Evolutionary conservation across 2,797 vertebrate species (phyloP).

Genomic region (Oceanodroma leucorhoa): DNA sequence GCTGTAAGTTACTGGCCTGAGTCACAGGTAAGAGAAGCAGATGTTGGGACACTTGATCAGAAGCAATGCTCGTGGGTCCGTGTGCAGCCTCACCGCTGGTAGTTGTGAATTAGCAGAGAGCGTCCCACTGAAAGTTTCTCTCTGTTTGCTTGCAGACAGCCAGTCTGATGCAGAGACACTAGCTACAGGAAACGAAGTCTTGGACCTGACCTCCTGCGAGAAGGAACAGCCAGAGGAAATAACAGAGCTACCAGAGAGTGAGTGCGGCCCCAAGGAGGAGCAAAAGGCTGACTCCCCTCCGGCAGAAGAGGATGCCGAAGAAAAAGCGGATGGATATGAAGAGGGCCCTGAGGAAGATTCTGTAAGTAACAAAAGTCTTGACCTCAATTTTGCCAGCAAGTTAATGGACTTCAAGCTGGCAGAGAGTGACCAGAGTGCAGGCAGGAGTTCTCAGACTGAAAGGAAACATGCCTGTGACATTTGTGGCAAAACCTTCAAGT

Average conservation of each 20-base stretch:
- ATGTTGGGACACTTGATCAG: neutral
- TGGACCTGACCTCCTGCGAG: conserved; percentile 78
- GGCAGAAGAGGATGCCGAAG: conserved; percentile 13
- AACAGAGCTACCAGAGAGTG: neutral
- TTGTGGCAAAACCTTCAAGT: conserved; percentile 93
- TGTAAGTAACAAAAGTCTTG: conserved; percentile 93
- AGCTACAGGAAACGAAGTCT: conserved; percentile 67
- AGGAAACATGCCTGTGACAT: conserved; percentile 83
- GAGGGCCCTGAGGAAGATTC: conserved; percentile 85
- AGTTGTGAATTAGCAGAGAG: neutral
- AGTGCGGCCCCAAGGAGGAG: neutral
- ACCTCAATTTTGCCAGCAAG: conserved; percentile 93
- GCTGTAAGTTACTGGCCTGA: neutral
- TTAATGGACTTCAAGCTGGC: conserved; percentile 91
- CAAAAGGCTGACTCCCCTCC: neutral
- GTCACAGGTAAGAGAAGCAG: neutral
- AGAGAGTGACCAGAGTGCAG: conserved; percentile 68
- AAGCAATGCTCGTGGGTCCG: rapidly evolving
- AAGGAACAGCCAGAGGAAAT: conserved; percentile 53
- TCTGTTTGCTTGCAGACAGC: conserved; percentile 81
- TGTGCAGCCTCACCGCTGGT: neutral
- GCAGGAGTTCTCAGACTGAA: conserved; percentile 43
- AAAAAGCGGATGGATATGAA: conserved; percentile 61
- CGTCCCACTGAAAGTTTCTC: neutral
- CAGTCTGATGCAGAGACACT: conserved; percentile 83